phyloP scores from a whole-genome alignment of 2,797 vertebrate species.

The Eutrigla gurnardus region DNA sequence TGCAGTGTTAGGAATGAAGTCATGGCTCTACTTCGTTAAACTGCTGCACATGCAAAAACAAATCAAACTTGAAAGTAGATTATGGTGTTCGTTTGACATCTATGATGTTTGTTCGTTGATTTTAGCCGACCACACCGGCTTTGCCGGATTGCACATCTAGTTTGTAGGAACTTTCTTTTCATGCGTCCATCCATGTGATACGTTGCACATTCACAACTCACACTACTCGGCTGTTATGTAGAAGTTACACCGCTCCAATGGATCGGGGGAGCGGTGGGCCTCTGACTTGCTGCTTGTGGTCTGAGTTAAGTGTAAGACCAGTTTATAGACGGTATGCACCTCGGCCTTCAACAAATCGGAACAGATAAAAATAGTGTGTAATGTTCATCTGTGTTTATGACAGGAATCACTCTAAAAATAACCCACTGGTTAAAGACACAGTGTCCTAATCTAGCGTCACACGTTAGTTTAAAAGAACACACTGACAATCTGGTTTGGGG shows the following conservation, averaged over 20 bases:
- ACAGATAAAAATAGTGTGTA: background rate
- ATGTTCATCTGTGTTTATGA: background rate
- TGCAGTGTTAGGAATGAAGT: no score
- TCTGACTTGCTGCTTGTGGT: no score
- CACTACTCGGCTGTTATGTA: no score
- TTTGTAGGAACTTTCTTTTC: background rate
- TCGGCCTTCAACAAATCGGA: background rate
- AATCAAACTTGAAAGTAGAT: background rate
- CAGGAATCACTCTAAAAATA: background rate
- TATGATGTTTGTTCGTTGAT: background rate
- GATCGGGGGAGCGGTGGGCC: no score
- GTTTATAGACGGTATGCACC: no score
- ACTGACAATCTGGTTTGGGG: conserved; percentile 1
- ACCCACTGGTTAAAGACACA: background rate
- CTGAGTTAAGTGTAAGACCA: no score
- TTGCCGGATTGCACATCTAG: background rate
- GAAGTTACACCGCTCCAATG: no score
- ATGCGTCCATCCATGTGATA: background rate
- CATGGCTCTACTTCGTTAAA: no score
- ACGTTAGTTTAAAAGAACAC: conserved; percentile 6
- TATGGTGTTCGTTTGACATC: background rate
- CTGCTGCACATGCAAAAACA: no score
- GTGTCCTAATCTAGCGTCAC: background rate
- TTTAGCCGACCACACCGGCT: background rate
- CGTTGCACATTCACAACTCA: no score